A percentile compares a stretch with the other conserved stretches of the same genome.
Evolutionary conservation across 1,140 invertebrate genomes (phyloP).

Genomic region (Drosophila nannoptera): DNA sequence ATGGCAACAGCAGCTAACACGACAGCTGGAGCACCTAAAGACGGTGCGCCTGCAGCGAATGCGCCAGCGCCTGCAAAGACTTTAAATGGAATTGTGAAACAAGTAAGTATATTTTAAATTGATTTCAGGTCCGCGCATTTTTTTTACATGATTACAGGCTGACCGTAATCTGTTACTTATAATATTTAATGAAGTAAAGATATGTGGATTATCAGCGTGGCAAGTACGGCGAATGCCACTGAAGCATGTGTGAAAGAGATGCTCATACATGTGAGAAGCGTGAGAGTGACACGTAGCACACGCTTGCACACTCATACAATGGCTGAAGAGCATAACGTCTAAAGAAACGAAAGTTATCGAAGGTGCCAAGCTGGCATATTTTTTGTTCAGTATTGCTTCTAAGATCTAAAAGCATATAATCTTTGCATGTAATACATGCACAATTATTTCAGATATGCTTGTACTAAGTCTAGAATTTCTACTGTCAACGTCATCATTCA

Average conservation of each 20-base stretch:
- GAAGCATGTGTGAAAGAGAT: conserved; percentile 62
- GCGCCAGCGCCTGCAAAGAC: conserved; percentile 59
- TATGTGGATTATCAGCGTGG: conserved; percentile 59
- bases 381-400: conserved; percentile 36
- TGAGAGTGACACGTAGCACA: conserved; percentile 73
- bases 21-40: conserved; percentile 75
- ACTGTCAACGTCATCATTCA: conserved; percentile 48
- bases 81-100: conserved; percentile 72
- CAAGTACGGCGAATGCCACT: conserved; percentile 60
- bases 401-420: conserved; percentile 12
- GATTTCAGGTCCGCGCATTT: neutral
- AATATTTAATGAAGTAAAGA: conserved; percentile 11
- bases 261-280: conserved; percentile 46
- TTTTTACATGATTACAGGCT: neutral
- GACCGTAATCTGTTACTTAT: neutral
- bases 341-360: conserved; percentile 76
- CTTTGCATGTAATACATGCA: conserved; percentile 28
- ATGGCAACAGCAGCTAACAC: conserved; percentile 76
- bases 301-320: conserved; percentile 34
- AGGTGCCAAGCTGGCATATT: conserved; percentile 79
- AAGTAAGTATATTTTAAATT: conserved; percentile 58
- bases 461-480: conserved; percentile 5
- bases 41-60: conserved; percentile 52
- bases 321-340: conserved; percentile 25
- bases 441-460: conserved; percentile 14